Percentiles rank a stretch among this genome's conserved stretches.
Evolutionary conservation across 2,797 vertebrate genomes (phyloP).

Genomic region (Phrynocephalus guinanensis): DNA sequence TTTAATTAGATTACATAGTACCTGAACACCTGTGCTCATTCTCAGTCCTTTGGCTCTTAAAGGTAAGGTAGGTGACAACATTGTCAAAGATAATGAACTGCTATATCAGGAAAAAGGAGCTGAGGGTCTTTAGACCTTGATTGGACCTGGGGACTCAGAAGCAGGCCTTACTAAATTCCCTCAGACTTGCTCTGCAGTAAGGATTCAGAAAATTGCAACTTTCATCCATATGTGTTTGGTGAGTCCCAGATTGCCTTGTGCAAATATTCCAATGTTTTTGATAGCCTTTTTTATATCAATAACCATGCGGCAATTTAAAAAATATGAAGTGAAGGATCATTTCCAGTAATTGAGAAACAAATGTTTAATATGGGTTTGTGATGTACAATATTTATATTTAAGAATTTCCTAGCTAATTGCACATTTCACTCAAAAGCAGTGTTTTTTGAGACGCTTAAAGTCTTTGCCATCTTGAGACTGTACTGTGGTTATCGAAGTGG

Average conservation of each 20-base stretch:
- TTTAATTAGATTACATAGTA: slow-evolving; percentile 65
- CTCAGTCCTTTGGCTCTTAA: slow-evolving; percentile 39
- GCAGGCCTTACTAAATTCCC: not conserved
- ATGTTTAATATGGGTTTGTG: not conserved
- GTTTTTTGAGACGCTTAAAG: slow-evolving; percentile 11
- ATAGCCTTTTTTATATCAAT: slow-evolving; percentile 10
- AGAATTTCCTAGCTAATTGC: not conserved
- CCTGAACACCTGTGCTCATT: slow-evolving; percentile 69
- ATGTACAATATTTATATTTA: not conserved
- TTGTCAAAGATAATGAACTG: slow-evolving; percentile 36
- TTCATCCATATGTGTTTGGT: not conserved
- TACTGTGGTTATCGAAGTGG: not conserved
- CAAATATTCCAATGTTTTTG: slow-evolving; percentile 36
- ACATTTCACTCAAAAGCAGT: not conserved
- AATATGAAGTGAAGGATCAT: no score
- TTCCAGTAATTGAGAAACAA: not conserved
- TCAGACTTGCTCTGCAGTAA: not conserved
- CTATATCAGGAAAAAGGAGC: slow-evolving; percentile 1
- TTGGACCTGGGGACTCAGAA: not conserved
- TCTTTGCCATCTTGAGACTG: not conserved
- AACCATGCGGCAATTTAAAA: not conserved
- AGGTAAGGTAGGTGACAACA: slow-evolving; percentile 50
- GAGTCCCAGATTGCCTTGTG: not conserved
- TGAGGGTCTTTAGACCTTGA: not conserved
- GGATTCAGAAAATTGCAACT: not conserved